Conservation (phyloP, 2,113 vertebrate species). For the Paracanthobrama guichenoti region DNA sequence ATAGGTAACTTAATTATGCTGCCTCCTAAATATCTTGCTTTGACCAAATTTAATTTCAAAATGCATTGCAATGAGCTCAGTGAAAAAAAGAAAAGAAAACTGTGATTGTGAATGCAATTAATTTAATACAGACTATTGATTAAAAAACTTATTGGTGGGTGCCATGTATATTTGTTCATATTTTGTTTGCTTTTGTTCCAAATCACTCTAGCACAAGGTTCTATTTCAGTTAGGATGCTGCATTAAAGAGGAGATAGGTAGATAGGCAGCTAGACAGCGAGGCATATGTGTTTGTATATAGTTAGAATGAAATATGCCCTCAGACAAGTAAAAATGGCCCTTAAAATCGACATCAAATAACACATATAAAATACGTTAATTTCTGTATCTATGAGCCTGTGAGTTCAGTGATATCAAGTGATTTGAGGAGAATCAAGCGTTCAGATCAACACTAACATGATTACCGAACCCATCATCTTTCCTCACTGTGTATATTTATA, state of each 20-base stretch:
- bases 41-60: neutral
- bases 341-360: neutral
- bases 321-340: neutral
- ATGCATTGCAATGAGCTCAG: neutral
- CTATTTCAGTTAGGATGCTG: neutral
- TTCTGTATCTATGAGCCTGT: neutral
- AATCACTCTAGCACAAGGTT: neutral
- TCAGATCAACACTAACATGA: slow-evolving; percentile 52
- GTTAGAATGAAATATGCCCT: neutral
- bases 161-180: neutral
- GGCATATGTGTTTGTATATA: neutral
- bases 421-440: slow-evolving; percentile 48
- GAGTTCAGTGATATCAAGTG: neutral
- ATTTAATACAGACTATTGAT: neutral
- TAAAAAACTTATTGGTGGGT: neutral
- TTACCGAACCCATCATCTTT: slow-evolving; percentile 54
- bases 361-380: neutral
- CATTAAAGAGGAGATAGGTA: neutral
- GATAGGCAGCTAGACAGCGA: neutral
- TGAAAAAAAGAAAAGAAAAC: neutral
- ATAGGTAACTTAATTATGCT: no score
- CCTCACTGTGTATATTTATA: slow-evolving; percentile 56
- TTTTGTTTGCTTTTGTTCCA: neutral
- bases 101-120: neutral
- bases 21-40: neutral